A percentile compares a stretch with the other conserved stretches of the same genome.
Evolutionary conservation across 2,888 invertebrate genomes (phyloP).

Genomic region (Drymonia ruficornis): DNA sequence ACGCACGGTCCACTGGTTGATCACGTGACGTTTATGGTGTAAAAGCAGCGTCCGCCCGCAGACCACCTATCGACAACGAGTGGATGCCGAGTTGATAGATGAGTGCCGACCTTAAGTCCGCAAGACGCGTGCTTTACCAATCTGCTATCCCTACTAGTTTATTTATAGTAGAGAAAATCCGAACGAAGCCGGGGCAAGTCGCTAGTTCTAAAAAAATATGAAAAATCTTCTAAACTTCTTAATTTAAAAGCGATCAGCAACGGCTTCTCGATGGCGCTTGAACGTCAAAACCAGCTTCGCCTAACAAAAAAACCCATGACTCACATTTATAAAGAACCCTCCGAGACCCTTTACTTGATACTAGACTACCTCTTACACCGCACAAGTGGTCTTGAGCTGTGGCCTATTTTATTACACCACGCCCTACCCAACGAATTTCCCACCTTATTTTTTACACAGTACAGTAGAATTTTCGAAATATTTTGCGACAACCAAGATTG

Average conservation of each 20-base stretch:
- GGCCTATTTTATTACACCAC: slow-evolving; percentile 61
- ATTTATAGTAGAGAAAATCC: no score
- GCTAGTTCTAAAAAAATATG: no score
- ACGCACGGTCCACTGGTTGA: no score
- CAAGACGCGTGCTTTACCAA: no score
- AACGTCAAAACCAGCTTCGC: slow-evolving; percentile 35
- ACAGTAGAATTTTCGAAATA: slow-evolving; percentile 30
- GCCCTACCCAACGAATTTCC: slow-evolving; percentile 24
- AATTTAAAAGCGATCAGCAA: slow-evolving; percentile 17
- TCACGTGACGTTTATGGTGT: no score
- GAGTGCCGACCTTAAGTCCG: no score
- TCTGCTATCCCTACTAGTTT: no score
- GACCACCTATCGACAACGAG: no score
- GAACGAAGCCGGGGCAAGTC: no score
- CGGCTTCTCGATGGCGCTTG: slow-evolving; percentile 23
- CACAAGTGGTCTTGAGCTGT: slow-evolving; percentile 43
- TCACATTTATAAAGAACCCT: slow-evolving; percentile 56
- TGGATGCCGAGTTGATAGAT: no score
- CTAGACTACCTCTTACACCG: slow-evolving; percentile 45
- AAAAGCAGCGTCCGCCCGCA: no score
- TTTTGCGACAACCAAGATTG: background rate
- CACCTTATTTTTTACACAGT: slow-evolving; percentile 25
- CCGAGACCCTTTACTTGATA: slow-evolving; percentile 47
- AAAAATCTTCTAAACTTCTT: no score
- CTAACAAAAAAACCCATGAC: slow-evolving; percentile 54